These are phyloP conservation scores for Villa cingulata DNA, from an alignment of 2,888 invertebrate genomes.

Conservation along the genomic window DNA sequence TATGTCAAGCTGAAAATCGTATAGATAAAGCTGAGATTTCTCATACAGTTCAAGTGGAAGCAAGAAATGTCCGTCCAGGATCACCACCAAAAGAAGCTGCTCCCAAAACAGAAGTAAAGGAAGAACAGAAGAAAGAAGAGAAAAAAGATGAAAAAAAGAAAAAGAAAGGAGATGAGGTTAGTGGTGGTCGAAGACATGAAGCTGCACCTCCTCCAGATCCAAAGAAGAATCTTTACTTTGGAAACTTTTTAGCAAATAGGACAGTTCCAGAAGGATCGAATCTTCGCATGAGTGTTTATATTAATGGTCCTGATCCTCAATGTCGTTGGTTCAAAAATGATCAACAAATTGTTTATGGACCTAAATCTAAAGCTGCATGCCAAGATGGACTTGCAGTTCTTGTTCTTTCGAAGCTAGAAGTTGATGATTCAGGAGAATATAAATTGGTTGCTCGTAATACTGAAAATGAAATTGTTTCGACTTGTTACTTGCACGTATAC, in stretches of 20 bases:
- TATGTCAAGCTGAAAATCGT: slow-evolving; percentile 53
- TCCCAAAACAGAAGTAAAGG: slow-evolving; percentile 4
- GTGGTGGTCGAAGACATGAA: slow-evolving; percentile 24
- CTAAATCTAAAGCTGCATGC: slow-evolving; percentile 47
- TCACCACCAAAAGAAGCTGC: slow-evolving; percentile 25
- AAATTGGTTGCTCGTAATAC: slow-evolving; percentile 61
- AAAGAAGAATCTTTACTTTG: slow-evolving; percentile 44
- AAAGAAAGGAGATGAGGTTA: slow-evolving; percentile 24
- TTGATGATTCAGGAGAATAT: slow-evolving; percentile 63
- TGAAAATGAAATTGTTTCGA: slow-evolving; percentile 54
- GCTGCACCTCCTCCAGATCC: slow-evolving; percentile 36
- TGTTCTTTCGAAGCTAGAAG: slow-evolving; percentile 53
- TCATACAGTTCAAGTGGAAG: slow-evolving; percentile 54
- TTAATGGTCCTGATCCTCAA: slow-evolving; percentile 57
- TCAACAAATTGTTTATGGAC: slow-evolving; percentile 41
- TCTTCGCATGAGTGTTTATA: slow-evolving; percentile 65
- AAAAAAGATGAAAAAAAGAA: slow-evolving; percentile 22
- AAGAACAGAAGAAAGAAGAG: slow-evolving; percentile 11
- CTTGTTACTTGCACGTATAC: slow-evolving; percentile 54
- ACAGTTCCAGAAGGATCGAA: slow-evolving; percentile 59
- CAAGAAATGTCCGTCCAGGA: slow-evolving; percentile 32
- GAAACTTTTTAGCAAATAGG: slow-evolving; percentile 60
- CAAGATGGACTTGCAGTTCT: slow-evolving; percentile 59
- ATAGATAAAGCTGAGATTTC: slow-evolving; percentile 61
- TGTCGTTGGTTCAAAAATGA: slow-evolving; percentile 67